A percentile compares a stretch with the other conserved stretches of the same genome.
Conservation (phyloP, 2,888 invertebrate genomes). For the Vandiemenella viatica region DNA sequence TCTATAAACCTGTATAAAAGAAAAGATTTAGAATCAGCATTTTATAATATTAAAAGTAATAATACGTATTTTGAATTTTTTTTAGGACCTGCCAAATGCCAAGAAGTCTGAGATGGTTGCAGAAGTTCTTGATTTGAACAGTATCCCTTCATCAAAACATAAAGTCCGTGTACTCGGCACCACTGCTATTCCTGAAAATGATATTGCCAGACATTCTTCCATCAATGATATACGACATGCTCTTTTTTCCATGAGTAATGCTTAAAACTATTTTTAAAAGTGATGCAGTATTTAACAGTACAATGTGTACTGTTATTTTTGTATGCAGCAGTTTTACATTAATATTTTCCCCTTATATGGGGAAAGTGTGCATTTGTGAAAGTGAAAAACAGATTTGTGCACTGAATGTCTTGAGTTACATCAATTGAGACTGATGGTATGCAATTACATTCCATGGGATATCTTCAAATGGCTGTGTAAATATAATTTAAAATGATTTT, state of each 20-base stretch:
- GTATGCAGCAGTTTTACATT: too few species aligned
- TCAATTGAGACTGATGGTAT: too few species aligned
- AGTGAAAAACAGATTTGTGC: too few species aligned
- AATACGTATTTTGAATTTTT: constrained; percentile 3
- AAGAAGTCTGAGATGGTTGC: constrained; percentile 25
- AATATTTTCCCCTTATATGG: too few species aligned
- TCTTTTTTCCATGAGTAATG: constrained; percentile 8
- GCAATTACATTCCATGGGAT: too few species aligned
- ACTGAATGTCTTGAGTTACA: too few species aligned
- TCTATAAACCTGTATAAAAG: too few species aligned
- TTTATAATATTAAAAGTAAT: too few species aligned
- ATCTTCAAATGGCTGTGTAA: too few species aligned
- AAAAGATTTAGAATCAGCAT: too few species aligned
- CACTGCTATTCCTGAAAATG: constrained; percentile 4
- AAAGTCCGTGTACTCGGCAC: constrained; percentile 26
- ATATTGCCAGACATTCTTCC: constrained; percentile 7
- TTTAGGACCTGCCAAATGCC: constrained; percentile 25
- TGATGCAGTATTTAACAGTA: neutral
- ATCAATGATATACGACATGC: constrained; percentile 10
- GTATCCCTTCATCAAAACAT: constrained; percentile 27
- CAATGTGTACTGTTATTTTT: neutral
- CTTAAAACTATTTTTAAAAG: neutral
- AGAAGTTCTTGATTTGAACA: constrained; percentile 27
- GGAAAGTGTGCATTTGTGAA: too few species aligned
- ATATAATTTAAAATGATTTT: too few species aligned